phyloP scores from a whole-genome alignment of 2,888 invertebrate genomes.

The Malthinus seriepunctatus region DNA sequence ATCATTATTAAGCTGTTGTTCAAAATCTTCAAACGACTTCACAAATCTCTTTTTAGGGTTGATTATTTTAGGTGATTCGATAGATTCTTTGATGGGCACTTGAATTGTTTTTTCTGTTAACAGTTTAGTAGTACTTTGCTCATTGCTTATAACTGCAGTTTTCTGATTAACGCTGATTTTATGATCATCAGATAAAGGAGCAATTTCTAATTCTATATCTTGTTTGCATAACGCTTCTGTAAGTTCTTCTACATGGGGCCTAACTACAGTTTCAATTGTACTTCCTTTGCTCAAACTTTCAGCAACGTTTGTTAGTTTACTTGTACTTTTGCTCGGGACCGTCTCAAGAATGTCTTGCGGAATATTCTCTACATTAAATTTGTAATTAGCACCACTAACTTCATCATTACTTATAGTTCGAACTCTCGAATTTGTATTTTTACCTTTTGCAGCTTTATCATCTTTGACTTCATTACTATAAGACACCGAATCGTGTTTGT shows the following conservation, averaged over 20 bases:
- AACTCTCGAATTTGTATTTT: background rate
- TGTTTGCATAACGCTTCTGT: background rate
- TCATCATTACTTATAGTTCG: background rate
- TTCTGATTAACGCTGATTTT: background rate
- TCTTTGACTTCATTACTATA: background rate
- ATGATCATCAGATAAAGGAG: background rate
- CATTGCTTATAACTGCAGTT: background rate
- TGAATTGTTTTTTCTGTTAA: background rate
- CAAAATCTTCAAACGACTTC: constrained; percentile 52
- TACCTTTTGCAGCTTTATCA: background rate
- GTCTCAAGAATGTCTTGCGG: background rate
- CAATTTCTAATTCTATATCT: background rate
- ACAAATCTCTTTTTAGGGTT: constrained; percentile 53
- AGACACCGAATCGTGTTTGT: background rate
- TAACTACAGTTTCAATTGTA: background rate
- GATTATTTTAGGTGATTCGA: constrained; percentile 44
- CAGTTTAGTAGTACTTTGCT: background rate
- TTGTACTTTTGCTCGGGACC: background rate
- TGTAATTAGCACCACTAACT: too few species aligned
- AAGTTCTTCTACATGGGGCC: background rate
- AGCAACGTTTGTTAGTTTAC: background rate
- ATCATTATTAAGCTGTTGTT: constrained; percentile 34
- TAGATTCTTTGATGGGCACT: background rate
- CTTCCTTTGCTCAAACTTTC: too few species aligned
- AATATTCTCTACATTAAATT: too few species aligned